phyloP scores from a whole-genome alignment of 2,888 invertebrate genomes.

The Dascillus cervinus region DNA sequence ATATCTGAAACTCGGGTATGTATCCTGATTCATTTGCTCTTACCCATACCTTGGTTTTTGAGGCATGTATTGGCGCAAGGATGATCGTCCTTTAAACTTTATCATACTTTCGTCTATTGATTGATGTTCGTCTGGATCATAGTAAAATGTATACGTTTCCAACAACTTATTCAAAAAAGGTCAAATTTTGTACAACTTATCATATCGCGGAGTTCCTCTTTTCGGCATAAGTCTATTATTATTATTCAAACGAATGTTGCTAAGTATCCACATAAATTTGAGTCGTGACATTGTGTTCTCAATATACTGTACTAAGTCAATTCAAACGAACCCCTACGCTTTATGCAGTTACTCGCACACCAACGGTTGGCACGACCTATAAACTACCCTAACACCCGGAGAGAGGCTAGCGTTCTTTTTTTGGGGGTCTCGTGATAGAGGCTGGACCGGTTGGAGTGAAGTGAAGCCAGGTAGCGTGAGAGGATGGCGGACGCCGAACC shows the following conservation, averaged over 20 bases:
- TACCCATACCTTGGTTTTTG: conserved; percentile 23
- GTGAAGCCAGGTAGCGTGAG: too few species aligned
- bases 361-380: too few species aligned
- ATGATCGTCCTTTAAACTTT: conserved; percentile 22
- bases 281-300: conserved; percentile 15
- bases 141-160: conserved; percentile 13
- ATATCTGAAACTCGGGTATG: conserved; percentile 24
- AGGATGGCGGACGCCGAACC: too few species aligned
- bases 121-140: conserved; percentile 10
- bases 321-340: too few species aligned
- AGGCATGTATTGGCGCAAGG: conserved; percentile 19
- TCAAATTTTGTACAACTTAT: conserved; percentile 23
- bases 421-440: too few species aligned
- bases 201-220: conserved; percentile 12
- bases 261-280: conserved; percentile 12
- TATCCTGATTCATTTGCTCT: conserved; percentile 20
- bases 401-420: too few species aligned
- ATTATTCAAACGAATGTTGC: conserved; percentile 22
- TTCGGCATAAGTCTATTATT: conserved; percentile 14
- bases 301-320: too few species aligned
- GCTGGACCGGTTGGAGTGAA: too few species aligned
- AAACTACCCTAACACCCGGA: too few species aligned
- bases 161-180: conserved; percentile 17
- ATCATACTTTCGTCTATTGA: conserved; percentile 24
- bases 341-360: too few species aligned